Conservation (phyloP, 2,113 vertebrate genomes). For the Onychorhynchus coronatus region DNA sequence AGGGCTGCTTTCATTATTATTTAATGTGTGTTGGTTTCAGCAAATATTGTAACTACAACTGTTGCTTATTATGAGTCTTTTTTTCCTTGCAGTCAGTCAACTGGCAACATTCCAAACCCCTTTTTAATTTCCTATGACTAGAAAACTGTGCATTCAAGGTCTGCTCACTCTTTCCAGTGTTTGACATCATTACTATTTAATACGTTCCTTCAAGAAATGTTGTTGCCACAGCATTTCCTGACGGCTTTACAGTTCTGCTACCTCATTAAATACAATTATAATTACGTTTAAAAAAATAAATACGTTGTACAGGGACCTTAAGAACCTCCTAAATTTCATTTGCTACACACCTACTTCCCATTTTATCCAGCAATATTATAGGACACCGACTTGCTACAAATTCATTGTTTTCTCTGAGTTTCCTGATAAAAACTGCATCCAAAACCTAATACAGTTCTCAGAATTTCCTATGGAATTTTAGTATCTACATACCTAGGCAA, state of each 20-base stretch:
- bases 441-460: background rate
- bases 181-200: constrained; percentile 56
- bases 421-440: background rate
- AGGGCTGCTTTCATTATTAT: constrained; percentile 58
- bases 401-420: background rate
- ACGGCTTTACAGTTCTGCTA: constrained; percentile 19
- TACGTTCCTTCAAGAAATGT: constrained; percentile 27
- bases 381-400: background rate
- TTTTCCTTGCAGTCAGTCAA: background rate
- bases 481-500: background rate
- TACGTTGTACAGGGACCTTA: background rate
- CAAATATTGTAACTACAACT: constrained; percentile 65
- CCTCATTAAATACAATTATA: constrained; percentile 16
- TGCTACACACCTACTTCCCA: background rate
- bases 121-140: constrained; percentile 41
- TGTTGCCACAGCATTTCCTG: constrained; percentile 27
- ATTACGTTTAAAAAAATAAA: background rate
- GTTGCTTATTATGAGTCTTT: constrained; percentile 33
- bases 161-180: constrained; percentile 15
- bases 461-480: background rate
- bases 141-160: constrained; percentile 14
- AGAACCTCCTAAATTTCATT: background rate
- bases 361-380: background rate
- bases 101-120: constrained; percentile 20
- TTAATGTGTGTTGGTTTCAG: constrained; percentile 53